Evolutionary conservation across 2,113 vertebrate species (phyloP).

Genomic region (Gallinago media): DNA sequence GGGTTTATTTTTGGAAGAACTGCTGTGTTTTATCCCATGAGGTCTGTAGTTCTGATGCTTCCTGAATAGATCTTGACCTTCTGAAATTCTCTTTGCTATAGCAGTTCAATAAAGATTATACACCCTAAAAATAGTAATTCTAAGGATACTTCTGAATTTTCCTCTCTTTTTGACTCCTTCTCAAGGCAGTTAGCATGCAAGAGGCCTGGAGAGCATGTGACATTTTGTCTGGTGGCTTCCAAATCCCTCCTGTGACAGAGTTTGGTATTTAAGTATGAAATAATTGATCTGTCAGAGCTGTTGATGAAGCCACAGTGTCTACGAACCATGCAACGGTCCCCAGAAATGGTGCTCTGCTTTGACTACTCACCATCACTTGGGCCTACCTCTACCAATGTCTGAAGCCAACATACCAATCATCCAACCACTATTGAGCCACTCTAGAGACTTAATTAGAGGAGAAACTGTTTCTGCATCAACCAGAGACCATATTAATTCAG

Average conservation of each 20-base stretch:
- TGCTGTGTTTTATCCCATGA: neutral
- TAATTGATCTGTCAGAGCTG: neutral
- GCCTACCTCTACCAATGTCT: neutral
- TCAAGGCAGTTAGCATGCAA: neutral
- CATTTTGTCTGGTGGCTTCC: neutral
- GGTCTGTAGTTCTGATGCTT: neutral
- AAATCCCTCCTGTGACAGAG: neutral
- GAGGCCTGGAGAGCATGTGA: neutral
- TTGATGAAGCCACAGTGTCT: neutral
- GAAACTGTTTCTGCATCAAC: neutral
- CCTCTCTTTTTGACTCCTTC: neutral
- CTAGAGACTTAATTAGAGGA: neutral
- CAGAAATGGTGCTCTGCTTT: neutral
- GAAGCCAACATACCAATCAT: neutral
- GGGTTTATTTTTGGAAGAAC: slow-evolving; percentile 35
- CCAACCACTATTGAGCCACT: neutral
- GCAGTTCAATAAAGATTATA: neutral
- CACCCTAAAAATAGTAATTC: slow-evolving; percentile 20
- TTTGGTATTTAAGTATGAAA: neutral
- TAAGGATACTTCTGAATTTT: slow-evolving; percentile 8
- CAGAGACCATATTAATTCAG: neutral
- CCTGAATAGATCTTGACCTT: slow-evolving; percentile 8
- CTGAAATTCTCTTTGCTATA: slow-evolving; percentile 11
- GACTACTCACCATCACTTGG: neutral
- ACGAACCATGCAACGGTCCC: neutral